These are phyloP conservation scores for Ploceus nigricollis DNA, from an alignment of 2,113 vertebrate genomes.

Conservation along the genomic window DNA sequence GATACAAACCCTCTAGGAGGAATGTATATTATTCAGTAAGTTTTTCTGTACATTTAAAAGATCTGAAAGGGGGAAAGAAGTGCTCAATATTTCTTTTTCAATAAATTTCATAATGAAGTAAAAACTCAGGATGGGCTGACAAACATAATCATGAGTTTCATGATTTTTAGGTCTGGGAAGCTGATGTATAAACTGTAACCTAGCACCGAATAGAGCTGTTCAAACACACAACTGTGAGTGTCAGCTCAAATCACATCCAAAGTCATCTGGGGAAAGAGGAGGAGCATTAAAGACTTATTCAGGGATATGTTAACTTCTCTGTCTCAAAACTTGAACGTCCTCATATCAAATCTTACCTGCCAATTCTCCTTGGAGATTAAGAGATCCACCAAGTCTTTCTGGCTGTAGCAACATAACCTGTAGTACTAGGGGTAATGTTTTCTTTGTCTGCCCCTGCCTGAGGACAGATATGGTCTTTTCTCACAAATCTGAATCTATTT, in stretches of 20 bases:
- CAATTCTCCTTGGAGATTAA: not conserved
- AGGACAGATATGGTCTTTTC: not conserved
- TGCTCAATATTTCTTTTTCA: not conserved
- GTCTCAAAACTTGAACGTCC: not conserved
- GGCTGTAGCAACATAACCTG: not conserved
- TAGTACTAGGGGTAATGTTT: not conserved
- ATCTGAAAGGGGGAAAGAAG: not conserved
- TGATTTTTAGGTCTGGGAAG: not conserved
- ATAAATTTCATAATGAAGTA: conserved; percentile 23
- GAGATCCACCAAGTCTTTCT: not conserved
- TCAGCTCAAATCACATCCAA: conserved; percentile 28
- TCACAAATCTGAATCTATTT: not conserved
- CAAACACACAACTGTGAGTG: conserved; percentile 30
- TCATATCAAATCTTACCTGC: not conserved
- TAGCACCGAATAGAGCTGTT: conserved; percentile 21
- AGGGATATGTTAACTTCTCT: conserved; percentile 8
- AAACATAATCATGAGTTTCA: conserved; percentile 32
- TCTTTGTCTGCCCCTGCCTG: not conserved
- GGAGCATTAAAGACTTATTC: not conserved
- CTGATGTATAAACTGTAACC: conserved; percentile 35
- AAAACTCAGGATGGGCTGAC: conserved; percentile 44
- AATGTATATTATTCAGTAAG: not conserved
- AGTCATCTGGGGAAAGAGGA: not conserved
- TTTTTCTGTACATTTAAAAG: not conserved
- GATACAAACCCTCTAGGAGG: not conserved